Evolutionary conservation across 1,140 invertebrate species (phyloP).

Genomic region (Papilio aristodemus): DNA sequence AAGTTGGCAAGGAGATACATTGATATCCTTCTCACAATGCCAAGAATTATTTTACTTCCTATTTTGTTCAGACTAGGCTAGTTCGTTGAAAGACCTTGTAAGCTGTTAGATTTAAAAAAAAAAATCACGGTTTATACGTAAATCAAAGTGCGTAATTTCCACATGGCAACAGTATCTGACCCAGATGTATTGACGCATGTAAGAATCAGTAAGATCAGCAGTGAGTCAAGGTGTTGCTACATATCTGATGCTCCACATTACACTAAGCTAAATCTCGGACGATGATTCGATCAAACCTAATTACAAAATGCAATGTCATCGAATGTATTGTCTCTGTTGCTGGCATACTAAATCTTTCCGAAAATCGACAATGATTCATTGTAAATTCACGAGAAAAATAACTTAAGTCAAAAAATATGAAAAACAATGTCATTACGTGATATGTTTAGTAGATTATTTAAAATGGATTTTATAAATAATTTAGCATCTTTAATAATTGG

Average conservation of each 20-base stretch:
- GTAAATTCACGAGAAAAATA: background rate
- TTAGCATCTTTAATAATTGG: too few species aligned
- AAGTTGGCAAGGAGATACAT: too few species aligned
- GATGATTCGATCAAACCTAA: background rate
- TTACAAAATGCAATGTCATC: background rate
- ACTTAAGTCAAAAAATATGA: background rate
- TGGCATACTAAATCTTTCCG: background rate
- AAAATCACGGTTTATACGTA: background rate
- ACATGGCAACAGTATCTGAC: background rate
- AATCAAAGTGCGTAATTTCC: slow-evolving; percentile 10
- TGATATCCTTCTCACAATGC: too few species aligned
- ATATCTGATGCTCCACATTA: background rate
- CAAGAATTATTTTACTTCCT: too few species aligned
- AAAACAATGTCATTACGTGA: too few species aligned
- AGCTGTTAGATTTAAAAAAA: background rate
- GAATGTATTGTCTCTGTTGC: background rate
- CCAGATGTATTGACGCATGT: background rate
- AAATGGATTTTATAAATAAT: too few species aligned
- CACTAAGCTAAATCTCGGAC: slow-evolving; percentile 6
- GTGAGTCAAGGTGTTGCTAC: background rate
- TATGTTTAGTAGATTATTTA: too few species aligned
- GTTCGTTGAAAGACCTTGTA: background rate
- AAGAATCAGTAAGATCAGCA: slow-evolving; percentile 3
- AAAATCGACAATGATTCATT: background rate
- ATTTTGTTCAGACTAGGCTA: too few species aligned